These are phyloP conservation scores for Trididemnum miniatum DNA, from an alignment of 23 tunicate species.

Conservation along the genomic window DNA sequence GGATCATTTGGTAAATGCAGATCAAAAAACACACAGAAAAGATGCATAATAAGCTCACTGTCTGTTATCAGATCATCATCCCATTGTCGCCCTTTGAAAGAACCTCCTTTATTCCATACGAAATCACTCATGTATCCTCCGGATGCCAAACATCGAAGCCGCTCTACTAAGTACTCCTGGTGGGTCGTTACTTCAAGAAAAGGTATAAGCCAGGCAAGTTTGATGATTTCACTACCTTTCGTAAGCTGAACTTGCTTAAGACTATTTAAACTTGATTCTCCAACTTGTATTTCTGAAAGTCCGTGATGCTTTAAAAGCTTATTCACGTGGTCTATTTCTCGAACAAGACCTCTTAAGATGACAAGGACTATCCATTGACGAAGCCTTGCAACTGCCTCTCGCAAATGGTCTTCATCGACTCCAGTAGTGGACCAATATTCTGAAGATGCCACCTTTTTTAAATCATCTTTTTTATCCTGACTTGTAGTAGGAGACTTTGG, in stretches of 20 bases:
- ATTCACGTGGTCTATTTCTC: conserved; percentile 66
- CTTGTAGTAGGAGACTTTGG: conserved; percentile 56
- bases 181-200: conserved; percentile 57
- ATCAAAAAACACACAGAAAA: conserved; percentile 76
- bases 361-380: conserved; percentile 60
- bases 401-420: conserved; percentile 17
- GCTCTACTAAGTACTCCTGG: conserved; percentile 66
- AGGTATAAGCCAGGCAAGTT: conserved; percentile 52
- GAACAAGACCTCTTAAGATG: conserved; percentile 49
- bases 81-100: conserved; percentile 46
- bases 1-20: conserved; percentile 71
- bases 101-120: conserved; percentile 66
- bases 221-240: conserved; percentile 38
- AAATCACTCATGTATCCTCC: conserved; percentile 90
- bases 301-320: conserved; percentile 40
- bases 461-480: conserved; percentile 55
- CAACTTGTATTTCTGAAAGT: conserved; percentile 64
- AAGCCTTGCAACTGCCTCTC: conserved; percentile 49
- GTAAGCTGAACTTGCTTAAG: conserved; percentile 53
- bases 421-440: conserved; percentile 63
- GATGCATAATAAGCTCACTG: conserved; percentile 58
- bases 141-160: conserved; percentile 24
- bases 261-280: conserved; percentile 52
- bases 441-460: conserved; percentile 42
- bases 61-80: conserved; percentile 67